phyloP scores from a whole-genome alignment of 1,140 invertebrate species.

The Hyles euphorbiae region DNA sequence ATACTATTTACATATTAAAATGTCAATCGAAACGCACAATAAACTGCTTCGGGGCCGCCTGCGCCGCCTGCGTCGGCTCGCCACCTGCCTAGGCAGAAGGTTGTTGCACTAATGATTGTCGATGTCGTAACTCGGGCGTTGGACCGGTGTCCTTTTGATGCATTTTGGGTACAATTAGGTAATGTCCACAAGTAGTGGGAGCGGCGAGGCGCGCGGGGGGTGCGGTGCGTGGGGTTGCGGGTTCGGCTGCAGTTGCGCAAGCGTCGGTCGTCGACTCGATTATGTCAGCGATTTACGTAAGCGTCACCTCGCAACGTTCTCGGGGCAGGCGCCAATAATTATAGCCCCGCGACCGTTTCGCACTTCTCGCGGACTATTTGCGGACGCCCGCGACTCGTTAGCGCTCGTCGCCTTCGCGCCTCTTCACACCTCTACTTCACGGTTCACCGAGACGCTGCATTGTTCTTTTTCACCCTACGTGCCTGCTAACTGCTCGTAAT shows the following conservation, averaged over 20 bases:
- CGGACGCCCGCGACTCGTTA: conserved; percentile 49
- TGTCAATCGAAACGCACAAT: conserved; percentile 40
- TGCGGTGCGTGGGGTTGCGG: conserved; percentile 65
- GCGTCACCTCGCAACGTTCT: conserved; percentile 66
- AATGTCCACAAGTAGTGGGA: conserved; percentile 48
- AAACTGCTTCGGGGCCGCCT: conserved; percentile 32
- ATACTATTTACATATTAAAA: conserved; percentile 22
- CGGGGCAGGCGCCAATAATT: conserved; percentile 61
- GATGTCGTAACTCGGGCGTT: conserved; percentile 59
- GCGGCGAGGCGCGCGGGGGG: conserved; percentile 36
- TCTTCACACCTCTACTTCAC: background rate
- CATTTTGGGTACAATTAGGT: conserved; percentile 71
- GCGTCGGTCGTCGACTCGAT: conserved; percentile 69
- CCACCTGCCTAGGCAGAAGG: conserved; percentile 51
- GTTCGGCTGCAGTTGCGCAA: conserved; percentile 65
- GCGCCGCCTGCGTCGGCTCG: conserved; percentile 46
- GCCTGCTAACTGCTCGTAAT: conserved; percentile 15
- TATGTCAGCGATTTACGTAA: conserved; percentile 73
- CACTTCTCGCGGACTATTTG: conserved; percentile 67
- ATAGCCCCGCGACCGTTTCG: conserved; percentile 61
- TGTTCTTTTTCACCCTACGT: conserved; percentile 22
- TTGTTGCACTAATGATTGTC: conserved; percentile 64
- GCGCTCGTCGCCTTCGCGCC: conserved; percentile 25
- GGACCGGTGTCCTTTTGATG: conserved; percentile 66
- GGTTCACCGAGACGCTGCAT: conserved; percentile 20